Percentiles rank a stretch among this genome's conserved stretches.
phyloP scores from a whole-genome alignment of 2,797 vertebrate species.

The Valencia hispanica region DNA sequence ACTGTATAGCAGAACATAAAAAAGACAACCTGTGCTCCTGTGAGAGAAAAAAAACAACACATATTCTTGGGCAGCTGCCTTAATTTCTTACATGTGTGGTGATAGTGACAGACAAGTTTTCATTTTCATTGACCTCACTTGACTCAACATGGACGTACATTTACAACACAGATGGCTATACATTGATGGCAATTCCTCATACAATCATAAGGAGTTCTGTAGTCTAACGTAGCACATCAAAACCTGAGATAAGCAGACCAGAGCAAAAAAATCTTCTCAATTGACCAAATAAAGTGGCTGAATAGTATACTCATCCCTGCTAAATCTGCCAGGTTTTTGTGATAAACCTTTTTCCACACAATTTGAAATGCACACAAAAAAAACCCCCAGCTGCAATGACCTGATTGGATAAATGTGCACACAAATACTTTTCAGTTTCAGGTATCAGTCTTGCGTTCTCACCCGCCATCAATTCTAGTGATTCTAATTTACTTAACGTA shows the following conservation, averaged over 20 bases:
- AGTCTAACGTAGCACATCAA: constrained; percentile 68
- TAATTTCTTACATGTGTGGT: constrained; percentile 44
- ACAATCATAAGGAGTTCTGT: constrained; percentile 73
- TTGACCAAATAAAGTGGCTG: background rate
- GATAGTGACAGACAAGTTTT: constrained; percentile 54
- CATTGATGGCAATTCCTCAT: constrained; percentile 67
- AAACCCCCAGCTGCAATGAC: background rate
- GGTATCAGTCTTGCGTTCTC: background rate
- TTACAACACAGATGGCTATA: constrained; percentile 60
- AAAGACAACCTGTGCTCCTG: constrained; percentile 51
- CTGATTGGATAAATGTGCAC: background rate
- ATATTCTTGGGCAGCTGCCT: constrained; percentile 70
- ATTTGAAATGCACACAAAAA: background rate
- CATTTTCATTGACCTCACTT: constrained; percentile 56
- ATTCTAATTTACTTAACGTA: no score
- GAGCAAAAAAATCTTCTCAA: constrained; percentile 52
- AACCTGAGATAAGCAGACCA: constrained; percentile 80
- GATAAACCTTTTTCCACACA: background rate
- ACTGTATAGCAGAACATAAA: constrained; percentile 75
- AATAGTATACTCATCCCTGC: background rate
- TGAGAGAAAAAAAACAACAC: constrained; percentile 65
- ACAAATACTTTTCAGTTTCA: background rate
- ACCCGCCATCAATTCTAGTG: no score
- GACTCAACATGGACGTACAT: constrained; percentile 65
- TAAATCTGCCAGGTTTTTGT: background rate